Evolutionary conservation across 1,140 invertebrate species (phyloP).

Genomic region (Zaprionus taronus): DNA sequence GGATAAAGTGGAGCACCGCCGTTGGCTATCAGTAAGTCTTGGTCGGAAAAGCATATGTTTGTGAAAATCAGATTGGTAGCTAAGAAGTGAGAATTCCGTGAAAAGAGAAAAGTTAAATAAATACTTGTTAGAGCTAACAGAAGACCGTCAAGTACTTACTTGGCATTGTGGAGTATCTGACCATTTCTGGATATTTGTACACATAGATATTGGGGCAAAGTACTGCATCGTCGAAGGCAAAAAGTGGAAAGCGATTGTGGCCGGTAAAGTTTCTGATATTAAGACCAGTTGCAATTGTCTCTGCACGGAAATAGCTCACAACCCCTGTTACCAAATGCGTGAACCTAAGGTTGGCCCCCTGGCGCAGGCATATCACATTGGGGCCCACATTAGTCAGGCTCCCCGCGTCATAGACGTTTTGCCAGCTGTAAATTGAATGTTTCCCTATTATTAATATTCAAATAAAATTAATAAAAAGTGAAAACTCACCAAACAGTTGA

Average conservation of each 20-base stretch:
- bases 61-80: constrained; percentile 17
- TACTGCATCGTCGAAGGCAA: constrained; percentile 63
- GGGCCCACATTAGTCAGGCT: constrained; percentile 64
- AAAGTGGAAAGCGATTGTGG: constrained; percentile 71
- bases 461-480: neutral
- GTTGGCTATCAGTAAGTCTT: constrained; percentile 57
- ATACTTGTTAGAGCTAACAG: too few relatives aligned
- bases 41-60: constrained; percentile 59
- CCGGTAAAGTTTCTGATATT: constrained; percentile 51
- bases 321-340: constrained; percentile 53
- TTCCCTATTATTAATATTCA: too few relatives aligned
- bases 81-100: neutral
- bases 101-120: too few relatives aligned
- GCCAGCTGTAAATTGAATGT: constrained; percentile 43
- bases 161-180: constrained; percentile 46
- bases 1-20: constrained; percentile 57
- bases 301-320: constrained; percentile 59
- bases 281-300: constrained; percentile 56
- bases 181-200: constrained; percentile 71
- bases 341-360: constrained; percentile 63
- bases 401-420: constrained; percentile 46
- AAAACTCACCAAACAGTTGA: constrained; percentile 56
- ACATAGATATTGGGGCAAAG: constrained; percentile 57
- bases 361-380: constrained; percentile 59
- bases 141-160: constrained; percentile 43